Percentiles rank a stretch among this genome's conserved stretches.
Conservation (phyloP, 2,113 vertebrate species). For the Alethe diademata region DNA sequence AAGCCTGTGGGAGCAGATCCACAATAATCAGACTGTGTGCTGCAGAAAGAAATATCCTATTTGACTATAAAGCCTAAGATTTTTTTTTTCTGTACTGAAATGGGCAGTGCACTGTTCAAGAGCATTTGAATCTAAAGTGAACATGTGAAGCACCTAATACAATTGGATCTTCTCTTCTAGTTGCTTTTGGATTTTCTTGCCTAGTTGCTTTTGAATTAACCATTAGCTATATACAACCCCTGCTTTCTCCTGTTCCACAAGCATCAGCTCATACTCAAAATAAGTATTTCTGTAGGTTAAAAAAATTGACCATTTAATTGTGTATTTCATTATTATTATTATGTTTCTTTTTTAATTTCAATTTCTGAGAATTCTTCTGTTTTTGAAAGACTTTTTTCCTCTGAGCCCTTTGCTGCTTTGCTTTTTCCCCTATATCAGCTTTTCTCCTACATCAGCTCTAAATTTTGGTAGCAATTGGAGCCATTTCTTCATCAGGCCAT, state of each 20-base stretch:
- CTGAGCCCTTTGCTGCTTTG: neutral
- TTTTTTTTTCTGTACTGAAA: neutral
- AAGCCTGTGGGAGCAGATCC: constrained; percentile 23
- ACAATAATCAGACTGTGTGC: neutral
- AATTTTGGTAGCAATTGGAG: neutral
- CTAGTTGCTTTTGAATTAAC: neutral
- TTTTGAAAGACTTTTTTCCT: neutral
- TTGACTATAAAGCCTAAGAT: neutral
- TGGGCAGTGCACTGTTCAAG: neutral
- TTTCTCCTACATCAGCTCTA: neutral
- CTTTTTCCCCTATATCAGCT: neutral
- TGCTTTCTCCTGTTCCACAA: neutral
- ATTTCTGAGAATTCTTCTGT: neutral
- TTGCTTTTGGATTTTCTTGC: neutral
- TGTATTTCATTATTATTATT: neutral
- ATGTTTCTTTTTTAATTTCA: neutral
- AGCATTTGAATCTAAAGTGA: neutral
- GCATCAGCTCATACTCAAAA: neutral
- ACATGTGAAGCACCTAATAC: neutral
- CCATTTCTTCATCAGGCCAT: neutral
- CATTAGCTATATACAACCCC: neutral
- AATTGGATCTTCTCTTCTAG: neutral
- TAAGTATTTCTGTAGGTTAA: neutral
- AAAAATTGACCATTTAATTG: neutral
- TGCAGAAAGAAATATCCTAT: constrained; percentile 30